Percentiles rank a stretch among this genome's conserved stretches.
Conservation (phyloP, 2,888 invertebrate genomes). For the Drosophila monieri region DNA sequence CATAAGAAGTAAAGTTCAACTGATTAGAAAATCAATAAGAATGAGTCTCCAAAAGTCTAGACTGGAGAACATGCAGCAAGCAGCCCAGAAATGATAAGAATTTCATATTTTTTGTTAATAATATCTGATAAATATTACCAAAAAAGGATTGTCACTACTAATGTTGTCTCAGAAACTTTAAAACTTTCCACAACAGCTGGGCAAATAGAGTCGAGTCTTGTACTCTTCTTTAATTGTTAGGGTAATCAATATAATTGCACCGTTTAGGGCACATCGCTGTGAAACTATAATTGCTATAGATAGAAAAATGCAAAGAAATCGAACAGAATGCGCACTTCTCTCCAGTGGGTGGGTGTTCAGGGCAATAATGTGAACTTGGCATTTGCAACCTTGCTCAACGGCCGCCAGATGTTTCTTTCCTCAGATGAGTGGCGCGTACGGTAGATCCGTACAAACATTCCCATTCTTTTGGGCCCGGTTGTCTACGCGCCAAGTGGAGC, state of each 20-base stretch:
- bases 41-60: background rate
- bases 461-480: conserved; percentile 19
- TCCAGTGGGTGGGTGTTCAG: background rate
- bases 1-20: no score
- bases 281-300: background rate
- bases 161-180: background rate
- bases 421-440: conserved; percentile 21
- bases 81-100: background rate
- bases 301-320: conserved; percentile 9
- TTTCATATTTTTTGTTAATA: background rate
- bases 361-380: conserved; percentile 33
- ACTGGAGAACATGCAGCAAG: background rate
- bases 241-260: conserved; percentile 20
- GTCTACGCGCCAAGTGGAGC: conserved; percentile 28
- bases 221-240: conserved; percentile 15
- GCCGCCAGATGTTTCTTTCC: conserved; percentile 38
- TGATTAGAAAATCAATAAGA: background rate
- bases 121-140: background rate
- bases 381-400: conserved; percentile 10
- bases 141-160: background rate
- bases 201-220: background rate
- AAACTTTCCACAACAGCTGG: background rate
- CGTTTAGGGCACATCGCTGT: conserved; percentile 9
- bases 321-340: conserved; percentile 6
- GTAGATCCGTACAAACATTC: conserved; percentile 21